Evolutionary conservation across 2,797 vertebrate species (phyloP), one percentile per base, ranked within the genome.

Genomic region (Sebastes baramenuke): DNA sequence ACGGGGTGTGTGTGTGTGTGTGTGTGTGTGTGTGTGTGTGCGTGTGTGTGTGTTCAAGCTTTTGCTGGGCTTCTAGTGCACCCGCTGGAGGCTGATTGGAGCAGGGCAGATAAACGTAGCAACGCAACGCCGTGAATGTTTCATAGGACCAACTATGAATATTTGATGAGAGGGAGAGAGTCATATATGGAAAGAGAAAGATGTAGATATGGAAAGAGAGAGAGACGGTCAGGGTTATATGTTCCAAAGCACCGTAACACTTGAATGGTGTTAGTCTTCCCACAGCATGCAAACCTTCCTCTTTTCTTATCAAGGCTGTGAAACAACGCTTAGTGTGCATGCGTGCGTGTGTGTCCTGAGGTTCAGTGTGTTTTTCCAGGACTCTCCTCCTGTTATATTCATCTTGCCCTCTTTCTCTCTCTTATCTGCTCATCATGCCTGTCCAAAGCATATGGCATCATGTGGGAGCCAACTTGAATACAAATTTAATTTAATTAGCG

Each of bases 81-180:
- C 83, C 90, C 9, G 79, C 93, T 93, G 88, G 81, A 93, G 92
- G 93, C 93, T 86, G 92, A 89, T 94, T 94, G 94, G 94, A 65
- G 72, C 80, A 92, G 89, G 91, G 87, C 85, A 87, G 90, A 93
- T 93, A 93, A 95, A 94, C 86, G 87, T 90, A 92, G 90, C 91
- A 86, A 87, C 27, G 56, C 56, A 86, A 87, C 30, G 56, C 56
- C 30, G 93, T 95, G 94, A 96, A 95, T 95, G 92, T 95, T 95
- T 95, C 95, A 95, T 95, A 90, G 91, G 87, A 91, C 91, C 89
- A 91, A 94, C 93, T 91, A 93, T 95, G 93, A 95, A 95, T 95
- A 93, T 95, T 96, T 95, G 83, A 93, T 93, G 89, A 86, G 74
- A 54, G 59, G 16, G 67, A 77, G 82, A 64, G 84, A 82, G 79